Evolutionary conservation across 2,113 vertebrate genomes (phyloP), one percentile per base, ranked within the genome.

Genomic region (Mellivora capensis): DNA sequence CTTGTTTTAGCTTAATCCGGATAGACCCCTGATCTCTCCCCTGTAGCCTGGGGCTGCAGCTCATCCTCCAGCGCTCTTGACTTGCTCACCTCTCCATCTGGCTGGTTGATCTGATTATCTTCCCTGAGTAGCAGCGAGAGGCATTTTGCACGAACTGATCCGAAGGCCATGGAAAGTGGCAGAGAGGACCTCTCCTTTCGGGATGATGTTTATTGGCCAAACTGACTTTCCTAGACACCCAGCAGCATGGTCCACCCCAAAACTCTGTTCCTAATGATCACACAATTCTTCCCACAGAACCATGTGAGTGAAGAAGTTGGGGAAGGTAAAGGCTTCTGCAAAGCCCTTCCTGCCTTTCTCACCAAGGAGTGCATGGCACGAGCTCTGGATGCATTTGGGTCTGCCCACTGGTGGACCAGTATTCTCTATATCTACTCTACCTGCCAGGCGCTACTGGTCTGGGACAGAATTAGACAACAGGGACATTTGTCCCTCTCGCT

Each of bases 361-460:
- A 18, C 37, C 3, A 6, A 14, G 42, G 21, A 25, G 10, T 27
- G 7, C 27, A 8, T 52, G 17, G 59, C 13, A 6, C 15, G 23
- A n/a, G 25, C 29, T 31, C 37, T 57, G 59, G 31, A 42, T 52
- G 8, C 1, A 5, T 23, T 20, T n/a, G 17, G 12, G 76, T 37
- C 18, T 42, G 0, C 67, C 17, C 6, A 1, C 18, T 29, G 72
- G 14, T 77, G 42, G 42, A 9, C 42, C 14, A 4, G 7, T 47
- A 29, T 17, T 42, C 42, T 17, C 17, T 29, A 7, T 74, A 44
- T 25, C 31, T 8, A 14, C 6, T 3, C 6, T 4, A 12, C 10
- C n/a, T 64, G 4, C 34, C 11, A 31, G 42, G 29, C 2, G 3
- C 54, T 3, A 12, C 14, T 0, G 2, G 12, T 9, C 42, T 20